A percentile compares a stretch with the other conserved stretches of the same genome.
phyloP scores from a whole-genome alignment of 1,140 invertebrate species.

The Papilio machaon region DNA sequence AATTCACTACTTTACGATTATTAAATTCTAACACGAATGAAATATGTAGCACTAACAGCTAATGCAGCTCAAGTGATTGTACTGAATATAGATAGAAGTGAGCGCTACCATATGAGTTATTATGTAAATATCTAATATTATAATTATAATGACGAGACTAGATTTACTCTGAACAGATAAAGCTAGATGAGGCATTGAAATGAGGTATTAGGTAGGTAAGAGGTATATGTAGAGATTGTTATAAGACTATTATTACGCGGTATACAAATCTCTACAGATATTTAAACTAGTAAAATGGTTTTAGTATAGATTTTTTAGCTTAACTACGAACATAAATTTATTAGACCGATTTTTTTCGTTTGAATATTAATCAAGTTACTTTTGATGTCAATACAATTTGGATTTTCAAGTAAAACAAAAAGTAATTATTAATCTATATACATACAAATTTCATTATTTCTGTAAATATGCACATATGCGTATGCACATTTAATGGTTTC shows the following conservation, averaged over 20 bases:
- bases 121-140: background rate
- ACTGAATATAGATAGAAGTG: background rate
- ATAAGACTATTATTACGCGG: background rate
- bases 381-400: background rate
- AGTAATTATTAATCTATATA: background rate
- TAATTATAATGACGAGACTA: background rate
- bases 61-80: background rate
- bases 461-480: background rate
- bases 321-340: slow-evolving; percentile 11
- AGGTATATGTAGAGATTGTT: background rate
- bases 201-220: background rate
- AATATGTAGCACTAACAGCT: slow-evolving; percentile 9
- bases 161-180: background rate
- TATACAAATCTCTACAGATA: slow-evolving; percentile 4
- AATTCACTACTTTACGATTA: slow-evolving; percentile 17
- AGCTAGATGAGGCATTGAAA: background rate
- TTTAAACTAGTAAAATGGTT: background rate
- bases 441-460: background rate
- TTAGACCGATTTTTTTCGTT: slow-evolving; percentile 28
- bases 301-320: background rate
- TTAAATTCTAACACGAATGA: background rate
- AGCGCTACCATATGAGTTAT: background rate
- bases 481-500: slow-evolving; percentile 9
- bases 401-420: background rate
- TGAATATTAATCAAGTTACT: background rate